These are phyloP conservation scores for Limnothrissa miodon DNA, from an alignment of 2,113 vertebrate genomes.

Conservation along the genomic window DNA sequence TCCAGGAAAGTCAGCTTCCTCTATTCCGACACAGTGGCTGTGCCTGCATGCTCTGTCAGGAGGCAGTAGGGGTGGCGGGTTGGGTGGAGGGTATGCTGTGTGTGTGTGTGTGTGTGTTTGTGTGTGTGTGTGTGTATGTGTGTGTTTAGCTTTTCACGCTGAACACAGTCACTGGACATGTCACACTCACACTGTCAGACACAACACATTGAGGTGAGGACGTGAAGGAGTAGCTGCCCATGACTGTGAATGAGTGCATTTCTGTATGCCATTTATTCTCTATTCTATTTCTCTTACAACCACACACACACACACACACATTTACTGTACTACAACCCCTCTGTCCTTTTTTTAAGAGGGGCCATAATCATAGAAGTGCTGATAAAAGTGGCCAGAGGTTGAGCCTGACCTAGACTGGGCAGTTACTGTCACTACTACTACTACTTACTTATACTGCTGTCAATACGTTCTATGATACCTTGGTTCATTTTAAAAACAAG, in stretches of 20 bases:
- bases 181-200: background rate
- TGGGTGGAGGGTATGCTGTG: slow-evolving; percentile 8
- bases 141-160: background rate
- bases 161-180: background rate
- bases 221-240: background rate
- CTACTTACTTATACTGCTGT: too few species aligned
- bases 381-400: too few species aligned
- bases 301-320: too few species aligned
- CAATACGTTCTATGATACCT: too few species aligned
- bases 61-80: background rate
- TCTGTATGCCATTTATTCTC: background rate
- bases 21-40: slow-evolving; percentile 53
- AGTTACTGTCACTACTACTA: too few species aligned
- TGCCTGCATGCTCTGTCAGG: slow-evolving; percentile 11
- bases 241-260: background rate
- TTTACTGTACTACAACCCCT: background rate
- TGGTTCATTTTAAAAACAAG: too few species aligned
- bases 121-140: background rate
- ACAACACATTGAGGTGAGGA: slow-evolving; percentile 4
- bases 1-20: slow-evolving; percentile 82
- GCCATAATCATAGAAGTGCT: background rate
- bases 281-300: too few species aligned
- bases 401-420: too few species aligned
- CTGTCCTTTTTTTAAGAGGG: background rate
- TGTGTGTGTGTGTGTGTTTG: slow-evolving; percentile 5